A percentile compares a stretch with the other conserved stretches of the same genome.
These are phyloP conservation scores for Macrotus californicus DNA, from an alignment of 2,113 vertebrate species.

Conservation along the genomic window DNA sequence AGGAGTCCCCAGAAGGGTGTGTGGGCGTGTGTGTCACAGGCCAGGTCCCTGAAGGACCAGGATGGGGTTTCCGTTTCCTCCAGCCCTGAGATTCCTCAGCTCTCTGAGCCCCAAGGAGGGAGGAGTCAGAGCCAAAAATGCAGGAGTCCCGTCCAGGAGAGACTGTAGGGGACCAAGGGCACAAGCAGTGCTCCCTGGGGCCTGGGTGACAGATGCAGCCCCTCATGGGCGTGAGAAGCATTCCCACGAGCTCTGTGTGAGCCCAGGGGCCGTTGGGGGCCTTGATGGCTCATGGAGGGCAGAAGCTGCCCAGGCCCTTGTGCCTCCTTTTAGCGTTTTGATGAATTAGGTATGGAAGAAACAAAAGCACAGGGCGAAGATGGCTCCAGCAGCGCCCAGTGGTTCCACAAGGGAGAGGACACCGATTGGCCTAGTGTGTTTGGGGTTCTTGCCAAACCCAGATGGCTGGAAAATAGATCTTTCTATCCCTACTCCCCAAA, in stretches of 20 bases:
- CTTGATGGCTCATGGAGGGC: rapidly evolving
- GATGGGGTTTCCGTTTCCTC: neutral
- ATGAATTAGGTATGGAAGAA: neutral
- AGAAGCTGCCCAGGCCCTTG: neutral
- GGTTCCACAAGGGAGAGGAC: neutral
- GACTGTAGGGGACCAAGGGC: neutral
- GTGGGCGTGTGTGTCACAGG: rapidly evolving
- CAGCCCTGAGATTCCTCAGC: neutral
- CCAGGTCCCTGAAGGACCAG: neutral
- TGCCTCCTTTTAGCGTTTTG: neutral
- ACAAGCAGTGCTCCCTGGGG: rapidly evolving
- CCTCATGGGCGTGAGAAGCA: rapidly evolving
- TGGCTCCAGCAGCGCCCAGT: neutral
- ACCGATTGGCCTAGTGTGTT: rapidly evolving
- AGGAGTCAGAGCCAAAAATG: neutral
- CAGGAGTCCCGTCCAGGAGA: too few species aligned
- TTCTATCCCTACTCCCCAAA: neutral
- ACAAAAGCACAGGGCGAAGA: rapidly evolving
- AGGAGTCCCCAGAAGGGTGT: neutral
- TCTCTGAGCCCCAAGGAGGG: neutral
- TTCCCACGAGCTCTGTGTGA: rapidly evolving
- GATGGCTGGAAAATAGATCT: neutral
- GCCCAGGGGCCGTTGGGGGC: neutral
- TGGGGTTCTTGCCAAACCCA: neutral
- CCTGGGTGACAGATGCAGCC: neutral